Percentiles rank a stretch among this genome's conserved stretches.
phyloP scores from a whole-genome alignment of 2,888 invertebrate species.

The Cataglyphis rosenhaueri region DNA sequence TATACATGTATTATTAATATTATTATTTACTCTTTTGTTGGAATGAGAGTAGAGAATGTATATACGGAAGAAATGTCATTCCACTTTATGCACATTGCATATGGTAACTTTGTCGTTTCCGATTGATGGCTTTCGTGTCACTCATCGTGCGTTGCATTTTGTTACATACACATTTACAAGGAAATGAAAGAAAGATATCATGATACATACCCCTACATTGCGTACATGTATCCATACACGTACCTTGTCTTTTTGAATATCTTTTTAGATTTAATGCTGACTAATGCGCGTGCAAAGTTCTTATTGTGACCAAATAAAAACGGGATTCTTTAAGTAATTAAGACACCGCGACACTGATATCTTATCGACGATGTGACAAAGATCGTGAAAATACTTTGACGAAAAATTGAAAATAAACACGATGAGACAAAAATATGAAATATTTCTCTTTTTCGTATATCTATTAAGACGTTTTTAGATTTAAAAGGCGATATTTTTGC shows the following conservation, averaged over 20 bases:
- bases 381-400: slow-evolving; percentile 23
- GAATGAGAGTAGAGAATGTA: slow-evolving; percentile 74
- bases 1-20: slow-evolving; percentile 60
- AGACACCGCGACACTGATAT: slow-evolving; percentile 27
- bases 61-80: slow-evolving; percentile 63
- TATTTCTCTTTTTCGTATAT: slow-evolving; percentile 6
- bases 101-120: slow-evolving; percentile 17
- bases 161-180: slow-evolving; percentile 51
- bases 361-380: slow-evolving; percentile 10
- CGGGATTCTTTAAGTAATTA: slow-evolving; percentile 35
- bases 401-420: slow-evolving; percentile 41
- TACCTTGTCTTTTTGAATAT: slow-evolving; percentile 46
- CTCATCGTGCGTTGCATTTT: slow-evolving; percentile 44
- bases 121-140: slow-evolving; percentile 24
- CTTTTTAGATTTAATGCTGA: slow-evolving; percentile 33
- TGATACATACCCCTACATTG: slow-evolving; percentile 4
- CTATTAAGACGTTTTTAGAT: not conserved
- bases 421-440: slow-evolving; percentile 29
- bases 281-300: slow-evolving; percentile 21
- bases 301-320: slow-evolving; percentile 49
- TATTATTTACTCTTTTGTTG: slow-evolving; percentile 76
- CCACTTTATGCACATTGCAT: slow-evolving; percentile 47
- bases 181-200: not conserved
- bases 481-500: not conserved
- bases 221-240: not conserved